Conservation (phyloP, 2,797 vertebrate genomes). For the Chloroceryle inda region DNA sequence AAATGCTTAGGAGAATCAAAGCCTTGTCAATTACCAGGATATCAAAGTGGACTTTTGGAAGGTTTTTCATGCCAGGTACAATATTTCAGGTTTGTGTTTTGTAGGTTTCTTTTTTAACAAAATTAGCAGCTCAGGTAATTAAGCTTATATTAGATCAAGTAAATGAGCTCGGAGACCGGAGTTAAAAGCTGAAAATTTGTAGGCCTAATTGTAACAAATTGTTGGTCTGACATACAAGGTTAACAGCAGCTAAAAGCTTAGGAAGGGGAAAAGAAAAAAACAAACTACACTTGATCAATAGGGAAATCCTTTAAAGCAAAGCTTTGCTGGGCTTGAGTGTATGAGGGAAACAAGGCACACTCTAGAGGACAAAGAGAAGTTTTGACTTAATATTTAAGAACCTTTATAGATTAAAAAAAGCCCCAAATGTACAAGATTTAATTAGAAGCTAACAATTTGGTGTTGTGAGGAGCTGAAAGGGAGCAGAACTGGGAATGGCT, state of each 20-base stretch:
- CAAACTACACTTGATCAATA: background rate
- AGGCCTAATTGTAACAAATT: constrained; percentile 36
- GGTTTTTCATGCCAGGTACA: background rate
- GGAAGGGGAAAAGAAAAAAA: background rate
- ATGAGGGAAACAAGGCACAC: background rate
- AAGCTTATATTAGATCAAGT: constrained; percentile 1
- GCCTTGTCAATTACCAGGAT: background rate
- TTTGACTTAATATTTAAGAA: constrained; percentile 27
- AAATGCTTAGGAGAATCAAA: background rate
- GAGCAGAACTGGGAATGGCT: background rate
- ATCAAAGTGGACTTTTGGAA: background rate
- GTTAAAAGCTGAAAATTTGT: constrained; percentile 50
- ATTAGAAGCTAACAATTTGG: constrained; percentile 21
- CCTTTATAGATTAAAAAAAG: constrained; percentile 21
- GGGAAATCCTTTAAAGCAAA: constrained; percentile 1
- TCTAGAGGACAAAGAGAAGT: background rate
- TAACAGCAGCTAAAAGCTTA: constrained; percentile 30
- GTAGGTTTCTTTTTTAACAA: background rate
- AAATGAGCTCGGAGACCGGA: background rate
- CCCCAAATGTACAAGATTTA: constrained; percentile 29
- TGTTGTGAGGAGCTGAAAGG: background rate
- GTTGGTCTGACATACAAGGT: constrained; percentile 22
- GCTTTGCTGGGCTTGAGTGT: background rate
- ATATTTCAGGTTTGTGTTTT: background rate
- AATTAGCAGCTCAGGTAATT: constrained; percentile 38